Evolutionary conservation across 2,113 vertebrate genomes (phyloP).

Genomic region (Macaca fascicularis): T2T-MFA8v1.1 NC_088380.1:147328501-147329000

Average conservation of each 20-base stretch:
- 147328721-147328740: background rate
- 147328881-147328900: background rate
- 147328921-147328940: background rate
- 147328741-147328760: background rate
- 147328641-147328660: background rate
- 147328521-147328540: background rate
- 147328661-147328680: background rate
- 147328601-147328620: background rate
- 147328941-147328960: conserved; percentile 46
- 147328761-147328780: background rate
- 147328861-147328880: background rate
- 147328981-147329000: conserved; percentile 4
- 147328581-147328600: background rate
- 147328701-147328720: background rate
- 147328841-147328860: background rate
- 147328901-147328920: background rate
- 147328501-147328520: background rate
- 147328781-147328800: background rate
- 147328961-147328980: conserved; percentile 58
- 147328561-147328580: background rate
- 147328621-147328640: background rate
- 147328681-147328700: background rate
- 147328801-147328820: background rate
- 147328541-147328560: background rate
- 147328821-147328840: background rate